phyloP scores from a whole-genome alignment of 2,888 invertebrate genomes.

The Pyrgus malvae region DNA sequence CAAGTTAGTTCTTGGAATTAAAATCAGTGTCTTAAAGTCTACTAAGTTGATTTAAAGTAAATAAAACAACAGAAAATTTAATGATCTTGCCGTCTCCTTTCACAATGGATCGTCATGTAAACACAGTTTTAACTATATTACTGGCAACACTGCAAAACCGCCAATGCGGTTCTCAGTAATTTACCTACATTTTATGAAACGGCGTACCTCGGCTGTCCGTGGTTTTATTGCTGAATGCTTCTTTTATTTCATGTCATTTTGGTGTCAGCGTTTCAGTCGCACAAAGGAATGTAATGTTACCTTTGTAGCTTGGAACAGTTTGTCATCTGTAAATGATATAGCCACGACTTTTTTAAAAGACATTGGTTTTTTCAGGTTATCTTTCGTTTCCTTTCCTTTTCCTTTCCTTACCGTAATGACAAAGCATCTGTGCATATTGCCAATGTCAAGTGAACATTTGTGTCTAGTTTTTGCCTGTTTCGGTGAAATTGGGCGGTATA shows the following conservation, averaged over 20 bases:
- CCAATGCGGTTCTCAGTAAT: constrained; percentile 6
- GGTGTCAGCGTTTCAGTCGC: constrained; percentile 14
- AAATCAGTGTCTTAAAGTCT: too few relatives aligned
- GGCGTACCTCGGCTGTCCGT: not conserved
- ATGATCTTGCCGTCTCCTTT: too few relatives aligned
- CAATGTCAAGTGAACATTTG: not conserved
- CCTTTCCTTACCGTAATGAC: not conserved
- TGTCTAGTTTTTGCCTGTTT: not conserved
- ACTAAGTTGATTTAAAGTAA: too few relatives aligned
- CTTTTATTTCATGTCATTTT: constrained; percentile 16
- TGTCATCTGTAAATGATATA: constrained; percentile 12
- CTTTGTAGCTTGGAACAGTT: constrained; percentile 1
- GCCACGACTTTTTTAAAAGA: not conserved
- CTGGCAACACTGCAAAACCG: not conserved
- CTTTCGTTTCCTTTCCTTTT: too few relatives aligned
- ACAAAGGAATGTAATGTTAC: constrained; percentile 21
- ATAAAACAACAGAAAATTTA: too few relatives aligned
- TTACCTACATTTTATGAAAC: constrained; percentile 14
- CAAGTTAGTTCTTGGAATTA: too few relatives aligned
- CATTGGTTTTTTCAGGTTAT: too few relatives aligned
- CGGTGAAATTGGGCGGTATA: too few relatives aligned
- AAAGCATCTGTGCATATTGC: not conserved
- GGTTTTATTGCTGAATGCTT: constrained; percentile 18
- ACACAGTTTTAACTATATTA: not conserved
- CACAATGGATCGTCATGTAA: too few relatives aligned